Percentiles rank a stretch among this genome's conserved stretches.
These are phyloP conservation scores for Drosophila littoralis DNA, from an alignment of 1,140 invertebrate species.

Conservation along the genomic window DNA sequence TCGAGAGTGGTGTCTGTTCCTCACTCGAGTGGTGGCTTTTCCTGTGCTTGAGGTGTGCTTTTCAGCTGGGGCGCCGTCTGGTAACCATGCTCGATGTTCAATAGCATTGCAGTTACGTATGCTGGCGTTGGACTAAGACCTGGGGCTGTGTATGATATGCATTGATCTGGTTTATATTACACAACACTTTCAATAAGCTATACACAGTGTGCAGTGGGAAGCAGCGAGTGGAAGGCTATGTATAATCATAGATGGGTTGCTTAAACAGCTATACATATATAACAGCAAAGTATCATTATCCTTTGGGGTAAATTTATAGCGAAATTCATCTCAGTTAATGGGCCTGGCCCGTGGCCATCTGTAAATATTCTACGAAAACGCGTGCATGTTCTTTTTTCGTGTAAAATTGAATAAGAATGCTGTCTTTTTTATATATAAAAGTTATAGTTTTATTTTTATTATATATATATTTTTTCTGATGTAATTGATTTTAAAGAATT, in stretches of 20 bases:
- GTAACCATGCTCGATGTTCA: constrained; percentile 56
- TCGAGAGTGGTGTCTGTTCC: constrained; percentile 16
- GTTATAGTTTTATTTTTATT: no score
- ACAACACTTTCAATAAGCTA: constrained; percentile 54
- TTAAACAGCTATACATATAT: neutral
- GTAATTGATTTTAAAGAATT: no score
- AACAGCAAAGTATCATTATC: neutral
- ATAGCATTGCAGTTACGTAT: constrained; percentile 42
- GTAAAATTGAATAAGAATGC: no score
- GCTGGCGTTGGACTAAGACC: constrained; percentile 1
- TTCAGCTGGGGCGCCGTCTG: constrained; percentile 19
- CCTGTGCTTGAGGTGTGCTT: constrained; percentile 67
- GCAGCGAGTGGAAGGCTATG: neutral
- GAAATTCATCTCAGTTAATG: no score
- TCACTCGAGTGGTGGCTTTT: constrained; percentile 59
- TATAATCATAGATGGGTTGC: neutral
- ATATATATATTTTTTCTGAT: no score
- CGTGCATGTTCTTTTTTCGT: no score
- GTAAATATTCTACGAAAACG: no score
- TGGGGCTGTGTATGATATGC: constrained; percentile 38
- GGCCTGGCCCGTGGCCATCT: no score
- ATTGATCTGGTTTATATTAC: constrained; percentile 56
- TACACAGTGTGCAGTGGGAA: neutral
- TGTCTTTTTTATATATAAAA: no score
- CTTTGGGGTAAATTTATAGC: neutral